These are phyloP conservation scores for Lynx canadensis DNA, from an alignment of 2,113 vertebrate genomes.

Conservation along the genomic window DNA sequence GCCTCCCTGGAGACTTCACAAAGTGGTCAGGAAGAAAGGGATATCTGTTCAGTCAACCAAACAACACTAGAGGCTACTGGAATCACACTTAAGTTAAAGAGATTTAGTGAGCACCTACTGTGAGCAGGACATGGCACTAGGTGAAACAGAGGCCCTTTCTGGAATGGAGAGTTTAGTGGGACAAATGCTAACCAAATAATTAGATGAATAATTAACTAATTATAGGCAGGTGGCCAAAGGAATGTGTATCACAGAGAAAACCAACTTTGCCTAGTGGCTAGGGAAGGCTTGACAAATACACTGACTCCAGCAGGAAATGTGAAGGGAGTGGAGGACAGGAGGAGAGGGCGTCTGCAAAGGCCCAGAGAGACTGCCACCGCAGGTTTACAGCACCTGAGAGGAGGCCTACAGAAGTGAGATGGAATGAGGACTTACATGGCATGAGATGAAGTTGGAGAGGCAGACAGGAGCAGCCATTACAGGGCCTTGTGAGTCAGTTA, in stretches of 20 bases:
- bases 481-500: background rate
- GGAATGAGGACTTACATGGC: background rate
- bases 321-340: background rate
- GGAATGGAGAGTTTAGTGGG: background rate
- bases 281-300: background rate
- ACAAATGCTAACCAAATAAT: constrained; percentile 26
- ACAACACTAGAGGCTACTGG: background rate
- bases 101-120: background rate
- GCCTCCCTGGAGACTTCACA: background rate
- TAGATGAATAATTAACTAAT: background rate
- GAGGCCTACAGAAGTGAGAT: background rate
- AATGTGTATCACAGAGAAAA: background rate
- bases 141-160: background rate
- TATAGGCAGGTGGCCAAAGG: background rate
- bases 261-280: background rate
- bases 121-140: background rate
- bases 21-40: background rate
- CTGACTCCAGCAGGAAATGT: background rate
- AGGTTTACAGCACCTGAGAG: background rate
- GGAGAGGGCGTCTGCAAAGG: background rate
- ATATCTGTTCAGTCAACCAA: background rate
- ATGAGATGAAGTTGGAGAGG: background rate
- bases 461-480: background rate
- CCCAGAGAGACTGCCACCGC: background rate
- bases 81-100: background rate